Conservation (phyloP, 2,113 vertebrate species). For the Hemicordylus capensis region DNA sequence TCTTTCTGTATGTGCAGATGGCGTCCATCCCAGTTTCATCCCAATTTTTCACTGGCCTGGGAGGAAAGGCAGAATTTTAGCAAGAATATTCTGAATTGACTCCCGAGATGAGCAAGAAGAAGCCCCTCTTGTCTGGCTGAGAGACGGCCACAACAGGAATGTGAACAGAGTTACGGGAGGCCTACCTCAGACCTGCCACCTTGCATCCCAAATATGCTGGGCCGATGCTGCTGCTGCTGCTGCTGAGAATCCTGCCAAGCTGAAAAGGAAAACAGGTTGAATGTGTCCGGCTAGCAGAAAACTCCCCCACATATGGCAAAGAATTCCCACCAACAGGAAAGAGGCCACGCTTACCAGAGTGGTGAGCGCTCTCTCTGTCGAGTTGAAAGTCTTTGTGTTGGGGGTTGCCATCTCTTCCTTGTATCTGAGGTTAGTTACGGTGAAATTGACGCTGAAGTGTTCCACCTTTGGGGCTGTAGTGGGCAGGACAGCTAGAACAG, state of each 20-base stretch:
- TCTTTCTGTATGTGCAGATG: conserved; percentile 55
- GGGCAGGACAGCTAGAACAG: conserved; percentile 4
- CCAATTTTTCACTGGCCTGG: conserved; percentile 43
- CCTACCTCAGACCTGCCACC: conserved; percentile 60
- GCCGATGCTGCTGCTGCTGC: conserved; percentile 65
- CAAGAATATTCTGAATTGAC: background rate
- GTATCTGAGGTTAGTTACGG: conserved; percentile 49
- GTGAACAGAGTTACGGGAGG: background rate
- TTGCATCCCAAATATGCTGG: conserved; percentile 53
- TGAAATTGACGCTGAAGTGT: conserved; percentile 63
- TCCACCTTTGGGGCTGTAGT: background rate
- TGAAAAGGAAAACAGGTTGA: conserved; percentile 39
- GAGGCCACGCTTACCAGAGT: conserved; percentile 35
- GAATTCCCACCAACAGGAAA: too few relatives aligned
- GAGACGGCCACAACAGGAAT: background rate
- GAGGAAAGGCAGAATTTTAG: background rate
- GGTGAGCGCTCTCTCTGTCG: conserved; percentile 45
- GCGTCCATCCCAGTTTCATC: conserved; percentile 53
- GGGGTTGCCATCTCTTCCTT: conserved; percentile 19
- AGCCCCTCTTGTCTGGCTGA: too few relatives aligned
- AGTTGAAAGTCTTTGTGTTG: conserved; percentile 45
- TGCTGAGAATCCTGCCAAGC: conserved; percentile 58
- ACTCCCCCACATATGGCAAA: too few relatives aligned
- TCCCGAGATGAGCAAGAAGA: background rate
- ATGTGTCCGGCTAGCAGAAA: too few relatives aligned